Base-by-base conservation (phyloP, 2,888 invertebrate species). In the Dascillus cervinus region DNA sequence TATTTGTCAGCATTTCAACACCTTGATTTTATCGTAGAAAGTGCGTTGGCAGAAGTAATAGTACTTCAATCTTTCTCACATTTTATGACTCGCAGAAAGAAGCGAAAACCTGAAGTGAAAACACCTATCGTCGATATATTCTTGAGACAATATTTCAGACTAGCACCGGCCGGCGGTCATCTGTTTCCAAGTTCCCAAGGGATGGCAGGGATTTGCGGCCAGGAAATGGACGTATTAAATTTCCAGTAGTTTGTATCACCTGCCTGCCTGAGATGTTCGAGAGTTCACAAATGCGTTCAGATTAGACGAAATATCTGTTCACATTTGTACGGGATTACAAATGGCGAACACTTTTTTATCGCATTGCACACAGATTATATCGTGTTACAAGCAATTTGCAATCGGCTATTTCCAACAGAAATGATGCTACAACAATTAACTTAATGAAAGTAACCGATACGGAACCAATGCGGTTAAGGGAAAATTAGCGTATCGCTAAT, bases 201-300 rank as follows among this genome's bases (percentile, higher is more conserved):
- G 50, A 47, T 36, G 39, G 36, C 40, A 39, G 47, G 52, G 51
- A 52, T 56, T 53, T 53, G 49, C 47, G 43, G 36, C 47, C 49
- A 47, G 49, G 52, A 50, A 52, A 55, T 55, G 53, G 50, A 52
- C 51, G 52, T 55, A 56, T 56, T 55, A 56, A 56, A 56, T 55
- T 53, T 52, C 53, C 47, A 49, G 50, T 55, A 55, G 54, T 56
- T 56, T 56, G 52, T 54, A 53, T 55, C 53, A 56, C 55, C 55
- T 55, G 56, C 52, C 52, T 44, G 56, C 52, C 52, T 44, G 50
- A 48, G 50, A 50, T 47, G 47, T 48, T 41, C 46, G 47, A 51
- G 44, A 44, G 45, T 43, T 46, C 50, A 41, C 47, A 55, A 55
- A 55, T 55, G 53, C 44, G 51, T 48, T 50, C 41, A 53, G 55